Percentiles rank a stretch among this genome's conserved stretches.
Evolutionary conservation across 1,140 invertebrate genomes (phyloP).

Genomic region (Lordiphosa clarofinis): DNA sequence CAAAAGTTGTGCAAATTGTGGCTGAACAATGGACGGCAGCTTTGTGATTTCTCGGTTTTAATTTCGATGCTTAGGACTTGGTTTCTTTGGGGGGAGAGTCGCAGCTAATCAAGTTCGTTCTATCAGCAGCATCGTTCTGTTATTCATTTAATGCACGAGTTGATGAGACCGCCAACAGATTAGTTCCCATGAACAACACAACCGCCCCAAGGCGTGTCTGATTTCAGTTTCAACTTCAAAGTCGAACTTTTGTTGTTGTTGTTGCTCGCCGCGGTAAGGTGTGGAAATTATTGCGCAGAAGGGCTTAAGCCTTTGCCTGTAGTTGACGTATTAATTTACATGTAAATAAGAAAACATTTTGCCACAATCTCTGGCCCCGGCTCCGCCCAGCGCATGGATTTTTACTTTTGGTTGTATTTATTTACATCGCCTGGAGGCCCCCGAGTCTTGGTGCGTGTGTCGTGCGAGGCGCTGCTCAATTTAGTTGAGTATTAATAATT

Average conservation of each 20-base stretch:
- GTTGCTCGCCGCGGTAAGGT: constrained; percentile 4
- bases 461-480: constrained; percentile 60
- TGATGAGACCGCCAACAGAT: constrained; percentile 3
- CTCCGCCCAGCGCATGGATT: constrained; percentile 2
- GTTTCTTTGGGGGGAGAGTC: constrained; percentile 18
- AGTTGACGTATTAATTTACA: constrained; percentile 43
- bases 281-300: constrained; percentile 13
- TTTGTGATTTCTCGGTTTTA: constrained; percentile 70
- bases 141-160: constrained; percentile 30
- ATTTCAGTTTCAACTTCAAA: constrained; percentile 4
- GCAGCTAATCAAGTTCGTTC: constrained; percentile 46
- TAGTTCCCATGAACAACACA: constrained; percentile 3
- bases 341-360: constrained; percentile 4
- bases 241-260: constrained; percentile 4
- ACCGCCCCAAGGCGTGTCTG: constrained; percentile 3
- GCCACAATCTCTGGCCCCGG: not conserved
- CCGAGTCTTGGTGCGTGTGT: constrained; percentile 44
- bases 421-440: constrained; percentile 23
- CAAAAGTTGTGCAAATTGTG: constrained; percentile 74
- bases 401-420: constrained; percentile 33
- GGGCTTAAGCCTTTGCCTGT: constrained; percentile 19
- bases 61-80: constrained; percentile 56
- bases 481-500: constrained; percentile 75
- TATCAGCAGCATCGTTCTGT: constrained; percentile 11
- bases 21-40: constrained; percentile 54